phyloP scores from a whole-genome alignment of 1,140 invertebrate genomes.

The Oryzaephilus surinamensis region DNA sequence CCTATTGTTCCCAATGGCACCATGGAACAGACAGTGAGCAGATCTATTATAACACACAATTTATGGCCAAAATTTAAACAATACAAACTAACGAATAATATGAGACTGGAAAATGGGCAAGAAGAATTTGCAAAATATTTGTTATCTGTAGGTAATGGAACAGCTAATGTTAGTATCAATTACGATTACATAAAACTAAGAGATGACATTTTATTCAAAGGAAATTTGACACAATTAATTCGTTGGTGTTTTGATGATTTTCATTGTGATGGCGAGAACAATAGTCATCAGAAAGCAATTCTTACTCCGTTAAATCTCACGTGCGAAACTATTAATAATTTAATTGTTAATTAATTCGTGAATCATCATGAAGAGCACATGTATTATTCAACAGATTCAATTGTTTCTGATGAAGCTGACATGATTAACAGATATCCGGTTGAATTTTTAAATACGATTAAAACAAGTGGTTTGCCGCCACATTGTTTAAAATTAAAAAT shows the following conservation, averaged over 20 bases:
- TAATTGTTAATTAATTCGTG: not conserved
- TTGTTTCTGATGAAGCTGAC: constrained; percentile 14
- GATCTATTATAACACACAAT: not conserved
- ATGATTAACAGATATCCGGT: constrained; percentile 11
- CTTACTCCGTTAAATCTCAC: not conserved
- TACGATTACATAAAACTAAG: not conserved
- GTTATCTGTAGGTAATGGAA: not conserved
- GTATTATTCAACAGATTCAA: no score
- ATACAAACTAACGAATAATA: not conserved
- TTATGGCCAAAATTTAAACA: not conserved
- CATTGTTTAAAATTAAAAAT: constrained; percentile 19
- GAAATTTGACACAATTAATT: no score
- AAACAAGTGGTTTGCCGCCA: constrained; percentile 15
- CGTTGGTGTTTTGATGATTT: no score
- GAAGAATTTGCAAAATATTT: not conserved
- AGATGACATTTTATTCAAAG: no score
- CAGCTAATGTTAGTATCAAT: not conserved
- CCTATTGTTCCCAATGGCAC: constrained; percentile 16
- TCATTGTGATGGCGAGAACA: no score
- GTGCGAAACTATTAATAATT: not conserved
- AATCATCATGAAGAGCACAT: not conserved
- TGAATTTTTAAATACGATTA: constrained; percentile 18
- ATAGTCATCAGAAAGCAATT: no score
- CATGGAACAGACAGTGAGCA: not conserved
- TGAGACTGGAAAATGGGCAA: not conserved